Percentiles rank a stretch among this genome's conserved stretches.
These are phyloP conservation scores for Sula dactylatra DNA, from an alignment of 2,113 vertebrate species.

Conservation along the genomic window DNA sequence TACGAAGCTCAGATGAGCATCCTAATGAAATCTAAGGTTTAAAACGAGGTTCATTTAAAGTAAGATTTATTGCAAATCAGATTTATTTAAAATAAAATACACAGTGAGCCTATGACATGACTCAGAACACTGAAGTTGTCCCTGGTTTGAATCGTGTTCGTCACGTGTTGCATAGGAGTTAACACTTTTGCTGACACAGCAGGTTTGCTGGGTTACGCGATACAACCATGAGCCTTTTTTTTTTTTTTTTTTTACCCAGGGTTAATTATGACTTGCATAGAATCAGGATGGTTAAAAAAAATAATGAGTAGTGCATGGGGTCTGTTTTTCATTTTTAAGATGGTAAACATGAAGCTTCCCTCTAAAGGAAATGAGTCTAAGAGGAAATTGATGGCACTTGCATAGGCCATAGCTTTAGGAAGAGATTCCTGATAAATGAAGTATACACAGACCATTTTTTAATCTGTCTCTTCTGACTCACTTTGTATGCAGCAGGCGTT, in stretches of 20 bases:
- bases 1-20: background rate
- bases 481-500: background rate
- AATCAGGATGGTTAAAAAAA: background rate
- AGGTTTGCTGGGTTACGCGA: background rate
- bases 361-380: background rate
- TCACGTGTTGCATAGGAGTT: background rate
- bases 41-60: too few species aligned
- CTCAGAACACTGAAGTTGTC: background rate
- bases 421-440: background rate
- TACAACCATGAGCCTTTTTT: background rate
- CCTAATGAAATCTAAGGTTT: background rate
- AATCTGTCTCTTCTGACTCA: background rate
- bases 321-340: background rate
- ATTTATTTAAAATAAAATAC: background rate
- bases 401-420: background rate
- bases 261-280: background rate
- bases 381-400: background rate
- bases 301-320: rapidly evolving
- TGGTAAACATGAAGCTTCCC: background rate
- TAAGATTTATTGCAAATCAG: background rate
- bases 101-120: background rate
- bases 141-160: too few species aligned
- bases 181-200: background rate
- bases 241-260: background rate
- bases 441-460: background rate